phyloP scores from a whole-genome alignment of 1,140 invertebrate species.

The Drosophila seguyi region DNA sequence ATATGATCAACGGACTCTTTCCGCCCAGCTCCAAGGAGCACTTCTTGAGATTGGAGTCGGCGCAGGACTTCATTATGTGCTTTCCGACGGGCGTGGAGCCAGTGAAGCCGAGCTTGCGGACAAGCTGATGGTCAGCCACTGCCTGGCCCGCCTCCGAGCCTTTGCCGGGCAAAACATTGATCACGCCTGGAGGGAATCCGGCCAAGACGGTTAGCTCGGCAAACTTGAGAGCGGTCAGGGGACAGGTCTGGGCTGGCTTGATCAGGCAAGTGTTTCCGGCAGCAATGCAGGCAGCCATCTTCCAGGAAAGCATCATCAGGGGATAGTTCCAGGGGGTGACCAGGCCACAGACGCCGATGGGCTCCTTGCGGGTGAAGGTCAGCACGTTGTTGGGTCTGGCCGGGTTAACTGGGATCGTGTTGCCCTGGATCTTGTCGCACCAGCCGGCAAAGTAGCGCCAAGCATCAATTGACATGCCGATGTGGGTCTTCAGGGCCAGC shows the following conservation, averaged over 20 bases:
- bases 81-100: constrained; percentile 94
- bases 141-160: constrained; percentile 93
- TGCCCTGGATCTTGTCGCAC: constrained; percentile 97
- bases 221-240: constrained; percentile 96
- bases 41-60: constrained; percentile 96
- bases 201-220: constrained; percentile 94
- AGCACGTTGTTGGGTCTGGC: constrained; percentile 94
- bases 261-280: constrained; percentile 97
- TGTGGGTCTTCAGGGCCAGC: constrained; percentile 96
- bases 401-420: constrained; percentile 94
- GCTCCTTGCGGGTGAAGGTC: constrained; percentile 95
- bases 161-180: constrained; percentile 95
- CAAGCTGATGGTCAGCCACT: constrained; percentile 92
- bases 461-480: constrained; percentile 97
- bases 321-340: constrained; percentile 99
- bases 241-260: constrained; percentile 97
- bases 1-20: constrained; percentile 97
- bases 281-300: constrained; percentile 97
- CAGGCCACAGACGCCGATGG: constrained; percentile 96
- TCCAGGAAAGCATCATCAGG: constrained; percentile 99
- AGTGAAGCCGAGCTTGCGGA: constrained; percentile 97
- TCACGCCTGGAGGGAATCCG: constrained; percentile 97
- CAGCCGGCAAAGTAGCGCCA: constrained; percentile 97
- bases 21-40: constrained; percentile 97
- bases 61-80: constrained; percentile 94